Evolutionary conservation across 2,113 vertebrate genomes (phyloP).

Genomic region (Apteryx mantelli): DNA sequence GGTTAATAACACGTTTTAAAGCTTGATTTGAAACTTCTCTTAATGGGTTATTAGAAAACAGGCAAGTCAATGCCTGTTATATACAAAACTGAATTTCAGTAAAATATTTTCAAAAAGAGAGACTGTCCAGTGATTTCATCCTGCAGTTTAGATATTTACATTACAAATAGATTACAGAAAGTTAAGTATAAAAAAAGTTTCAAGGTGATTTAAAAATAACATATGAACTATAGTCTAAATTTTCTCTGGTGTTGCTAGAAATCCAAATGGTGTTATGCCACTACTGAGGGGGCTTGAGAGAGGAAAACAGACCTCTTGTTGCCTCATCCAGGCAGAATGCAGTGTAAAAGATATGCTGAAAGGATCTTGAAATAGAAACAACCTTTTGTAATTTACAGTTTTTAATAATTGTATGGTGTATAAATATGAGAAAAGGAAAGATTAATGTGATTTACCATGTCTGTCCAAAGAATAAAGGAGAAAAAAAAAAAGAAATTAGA

Average conservation of each 20-base stretch:
- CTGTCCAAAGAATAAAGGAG: background rate
- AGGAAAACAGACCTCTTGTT: background rate
- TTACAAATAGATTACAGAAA: background rate
- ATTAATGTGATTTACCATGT: background rate
- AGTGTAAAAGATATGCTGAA: background rate
- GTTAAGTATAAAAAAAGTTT: background rate
- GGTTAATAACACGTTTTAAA: slow-evolving; percentile 73
- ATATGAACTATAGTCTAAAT: background rate
- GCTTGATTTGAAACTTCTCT: slow-evolving; percentile 64
- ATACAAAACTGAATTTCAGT: background rate
- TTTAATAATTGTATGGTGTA: background rate
- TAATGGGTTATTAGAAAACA: slow-evolving; percentile 61
- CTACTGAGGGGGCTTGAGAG: background rate
- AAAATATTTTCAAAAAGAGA: background rate
- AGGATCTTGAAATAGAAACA: background rate
- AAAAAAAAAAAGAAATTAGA: background rate
- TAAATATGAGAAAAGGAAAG: background rate
- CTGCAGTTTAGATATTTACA: background rate
- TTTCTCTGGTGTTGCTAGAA: background rate
- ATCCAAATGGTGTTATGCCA: accelerated
- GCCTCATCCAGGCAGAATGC: background rate
- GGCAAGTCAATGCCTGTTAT: background rate
- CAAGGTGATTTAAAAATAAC: background rate
- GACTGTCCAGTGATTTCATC: background rate
- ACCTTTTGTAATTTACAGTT: background rate